Percentiles rank a stretch among this genome's conserved stretches.
These are phyloP conservation scores for Mercenaria mercenaria DNA, from an alignment of 1,140 invertebrate genomes.

Conservation along the genomic window DNA sequence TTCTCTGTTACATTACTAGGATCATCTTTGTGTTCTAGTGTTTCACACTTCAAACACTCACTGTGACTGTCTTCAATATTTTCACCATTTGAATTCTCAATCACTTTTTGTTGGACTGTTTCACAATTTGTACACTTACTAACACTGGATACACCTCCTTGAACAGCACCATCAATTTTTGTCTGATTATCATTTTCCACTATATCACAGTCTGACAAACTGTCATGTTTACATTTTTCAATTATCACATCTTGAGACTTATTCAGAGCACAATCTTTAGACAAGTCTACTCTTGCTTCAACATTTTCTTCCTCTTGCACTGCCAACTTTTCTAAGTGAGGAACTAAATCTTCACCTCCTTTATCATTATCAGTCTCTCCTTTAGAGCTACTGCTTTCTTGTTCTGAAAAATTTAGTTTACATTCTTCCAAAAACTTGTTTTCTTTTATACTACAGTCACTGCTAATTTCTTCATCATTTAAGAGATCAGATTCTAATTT, in stretches of 20 bases:
- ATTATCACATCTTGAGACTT: background rate
- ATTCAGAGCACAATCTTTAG: background rate
- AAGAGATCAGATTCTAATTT: background rate
- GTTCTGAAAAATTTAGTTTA: background rate
- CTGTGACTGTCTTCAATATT: background rate
- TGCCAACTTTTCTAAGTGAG: background rate
- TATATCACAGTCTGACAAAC: background rate
- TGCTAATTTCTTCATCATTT: conserved; percentile 16
- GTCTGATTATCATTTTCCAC: background rate
- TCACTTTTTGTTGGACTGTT: background rate
- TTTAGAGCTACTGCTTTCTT: background rate
- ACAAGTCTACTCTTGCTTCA: background rate
- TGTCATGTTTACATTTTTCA: background rate
- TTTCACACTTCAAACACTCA: background rate
- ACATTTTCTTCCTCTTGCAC: background rate
- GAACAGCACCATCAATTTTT: background rate
- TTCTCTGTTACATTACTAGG: no score
- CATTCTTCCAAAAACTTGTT: conserved; percentile 7
- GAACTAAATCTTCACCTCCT: background rate
- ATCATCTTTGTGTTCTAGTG: no score
- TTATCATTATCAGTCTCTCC: conserved; percentile 9
- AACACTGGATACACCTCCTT: background rate
- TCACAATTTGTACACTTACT: background rate
- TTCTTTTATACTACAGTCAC: conserved; percentile 27
- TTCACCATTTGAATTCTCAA: no score